Conservation (phyloP, 2,888 invertebrate species). For the Chydorus sphaericus region DNA sequence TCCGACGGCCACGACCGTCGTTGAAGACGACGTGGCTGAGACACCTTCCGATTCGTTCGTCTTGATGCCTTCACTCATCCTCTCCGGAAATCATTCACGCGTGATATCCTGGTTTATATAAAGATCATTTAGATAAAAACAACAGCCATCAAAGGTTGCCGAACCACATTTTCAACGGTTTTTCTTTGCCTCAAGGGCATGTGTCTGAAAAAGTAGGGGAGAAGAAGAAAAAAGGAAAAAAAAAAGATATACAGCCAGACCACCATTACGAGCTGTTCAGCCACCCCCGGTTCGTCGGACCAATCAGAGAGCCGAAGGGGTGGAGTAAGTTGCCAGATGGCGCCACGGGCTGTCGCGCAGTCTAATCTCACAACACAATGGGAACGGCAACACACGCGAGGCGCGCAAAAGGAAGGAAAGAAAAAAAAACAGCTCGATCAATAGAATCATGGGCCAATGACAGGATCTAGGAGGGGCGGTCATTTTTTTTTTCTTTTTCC, state of each 20-base stretch:
- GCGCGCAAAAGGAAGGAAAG: not conserved
- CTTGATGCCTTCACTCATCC: not conserved
- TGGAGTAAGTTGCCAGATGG: not conserved
- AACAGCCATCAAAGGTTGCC: not conserved
- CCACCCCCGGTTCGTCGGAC: not conserved
- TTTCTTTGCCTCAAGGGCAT: not conserved
- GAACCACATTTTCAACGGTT: not conserved
- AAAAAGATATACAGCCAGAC: not conserved
- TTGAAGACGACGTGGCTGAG: not conserved
- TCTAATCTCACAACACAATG: not conserved
- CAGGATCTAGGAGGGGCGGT: slow-evolving; percentile 1
- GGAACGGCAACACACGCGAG: not conserved
- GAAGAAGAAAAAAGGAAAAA: not conserved
- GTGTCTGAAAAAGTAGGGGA: not conserved
- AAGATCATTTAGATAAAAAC: not conserved
- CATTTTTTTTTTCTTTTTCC: slow-evolving; percentile 1
- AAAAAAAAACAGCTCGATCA: slow-evolving; percentile 3
- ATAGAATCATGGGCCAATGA: slow-evolving; percentile 3
- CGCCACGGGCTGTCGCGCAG: not conserved
- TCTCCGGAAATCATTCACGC: not conserved
- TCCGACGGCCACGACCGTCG: not conserved
- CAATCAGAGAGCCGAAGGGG: not conserved
- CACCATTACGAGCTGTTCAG: not conserved
- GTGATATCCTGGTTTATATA: not conserved
- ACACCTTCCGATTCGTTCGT: slow-evolving; percentile 4